Base-by-base conservation (phyloP, 92 coral and sea anemone genomes). In the Porites cylindrica region DNA sequence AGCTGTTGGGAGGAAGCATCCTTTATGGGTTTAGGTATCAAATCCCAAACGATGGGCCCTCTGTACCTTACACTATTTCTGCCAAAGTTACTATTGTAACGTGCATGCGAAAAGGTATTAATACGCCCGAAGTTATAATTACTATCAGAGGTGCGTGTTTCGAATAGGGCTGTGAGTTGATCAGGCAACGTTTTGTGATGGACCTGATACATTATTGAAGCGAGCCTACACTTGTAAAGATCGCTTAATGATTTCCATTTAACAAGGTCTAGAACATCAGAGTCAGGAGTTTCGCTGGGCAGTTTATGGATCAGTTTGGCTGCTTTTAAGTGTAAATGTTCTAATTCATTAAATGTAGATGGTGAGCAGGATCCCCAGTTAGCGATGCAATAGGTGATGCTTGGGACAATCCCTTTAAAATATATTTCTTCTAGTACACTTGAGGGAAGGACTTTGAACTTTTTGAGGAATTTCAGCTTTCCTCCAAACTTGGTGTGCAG, bases 311-410 rank as follows among this genome's bases (percentile, higher is more conserved):
- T 62, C 14, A 84, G 56, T 78, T 78, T 86, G 38, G 90, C 79
- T 5, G 84, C 89, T 86, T 67, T 86, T 10, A 86, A 12, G 47
- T 86, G 90, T 9, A 77, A 66, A 13, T 86, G 71, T 58, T 86
- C 84, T 26, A 86, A 70, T 24, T 11, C 56, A 12, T 86, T 32
- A 23, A 86, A 78, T 51, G 24, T 54, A 61, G 70, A 78, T 54
- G 60, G 54, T 51, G 90, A 77, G 50, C 85, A 86, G 38, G 90
- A 77, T 78, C 90, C 85, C 85, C 90, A 86, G 18, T 78, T 82
- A 52, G 85, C 76, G 68, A 86, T 86, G 72, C 91, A 80, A 50
- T 87, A 81, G 18, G 82, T 87, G 51, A 50, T 66, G 62, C 74
- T 68, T 21, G 75, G 73, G 51, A 72, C 74, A 1, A 53, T 76